Base-by-base conservation (phyloP, 2,888 invertebrate genomes). In the Xestia xanthographa region DNA sequence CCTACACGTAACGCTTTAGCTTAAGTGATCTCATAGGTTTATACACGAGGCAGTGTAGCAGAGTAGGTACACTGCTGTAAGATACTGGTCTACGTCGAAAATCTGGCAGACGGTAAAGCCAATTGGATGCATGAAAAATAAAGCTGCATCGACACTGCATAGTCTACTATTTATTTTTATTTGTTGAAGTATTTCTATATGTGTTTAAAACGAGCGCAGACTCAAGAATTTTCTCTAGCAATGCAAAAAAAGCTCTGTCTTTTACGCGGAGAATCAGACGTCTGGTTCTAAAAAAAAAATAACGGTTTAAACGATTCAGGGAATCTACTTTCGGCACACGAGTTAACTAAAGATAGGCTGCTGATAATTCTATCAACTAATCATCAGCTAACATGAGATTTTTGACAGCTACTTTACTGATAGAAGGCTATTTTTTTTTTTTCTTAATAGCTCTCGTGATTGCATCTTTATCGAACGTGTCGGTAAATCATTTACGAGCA, bases 401-500 rank as follows among this genome's bases (percentile, higher is more conserved):
- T 53, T 81, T 38, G 45, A 17, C 74, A 67, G 17, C 41, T 20
- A 17, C 34, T 62, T 26, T 43, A 17, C 29, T n/a, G 3, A 34
- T 22, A 1, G 6, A 6, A 53, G 38, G 41, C 29, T 14, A 20
- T 53, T 67, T 53, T 20, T 58, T 22, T 22, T 50, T 50, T 53
- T 2, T 34, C 29, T 65, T n/a, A 60, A 22, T n/a, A 53, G 5
- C 1, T 80, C 48, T 85, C 78, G 65, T 78, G 63, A 75, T 66
- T 71, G 17, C 67, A 22, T 62, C 38, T 43, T 50, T 68, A 53
- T 9, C 50, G 5, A 68, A 56, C 53, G 48, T 12, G 77, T 26
- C 63, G 38, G 56, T 76, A 71, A 82, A 77, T 85, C 63, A 76
- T 66, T 6, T 8, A 50, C 20, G 34, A 70, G 22, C 43, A 82